Evolutionary conservation across 2,797 vertebrate genomes (phyloP), one percentile per base, ranked within the genome.

Genomic region (Helostoma temminkii): DNA sequence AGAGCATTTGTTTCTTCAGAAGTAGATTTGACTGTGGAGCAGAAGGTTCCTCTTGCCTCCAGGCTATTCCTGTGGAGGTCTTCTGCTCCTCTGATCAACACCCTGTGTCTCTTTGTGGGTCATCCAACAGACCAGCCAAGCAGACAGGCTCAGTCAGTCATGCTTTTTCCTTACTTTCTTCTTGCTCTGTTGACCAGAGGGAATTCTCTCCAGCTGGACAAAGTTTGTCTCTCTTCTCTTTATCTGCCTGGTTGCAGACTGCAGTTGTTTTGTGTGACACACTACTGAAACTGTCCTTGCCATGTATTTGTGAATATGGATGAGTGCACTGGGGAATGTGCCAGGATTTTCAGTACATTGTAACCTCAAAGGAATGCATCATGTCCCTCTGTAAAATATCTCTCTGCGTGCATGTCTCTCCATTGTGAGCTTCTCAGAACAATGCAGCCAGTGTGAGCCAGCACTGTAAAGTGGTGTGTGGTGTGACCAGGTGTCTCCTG

Each of bases 131-230:
- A 54, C 74, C 70, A 70, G 79, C 67, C 70, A 58, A 82, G 81
- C 81, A 91, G 82, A 80, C 84, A 74, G 63, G 61, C 78, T 76
- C 74, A 84, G 88, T 81, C 90, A 85, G 82, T 81, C 80, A 83
- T 83, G 81, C 70, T 85, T 89, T 88, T 77, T 50, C 24, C 74
- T 74, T 67, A 71, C 88, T 83, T 89, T 87, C 45, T 78, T 90
- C 81, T 91, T 76, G 62, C 68, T 81, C 64, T 67, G 69, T 67
- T 76, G 85, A 89, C 84, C 87, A 74, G 71, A 80, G 86, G 76
- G 81, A 80, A 78, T 32, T 68, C 48, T 75, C 71, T 83, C 84
- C 86, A 92, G 88, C 89, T 91, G 87, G 78, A 90, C 66, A 42
- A 66, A 63, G 76, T 88, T 88, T 81, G 65, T 63, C 74, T 80